These are phyloP conservation scores for Pachypsylla venusta DNA, from an alignment of 1,140 invertebrate genomes.

Conservation along the genomic window DNA sequence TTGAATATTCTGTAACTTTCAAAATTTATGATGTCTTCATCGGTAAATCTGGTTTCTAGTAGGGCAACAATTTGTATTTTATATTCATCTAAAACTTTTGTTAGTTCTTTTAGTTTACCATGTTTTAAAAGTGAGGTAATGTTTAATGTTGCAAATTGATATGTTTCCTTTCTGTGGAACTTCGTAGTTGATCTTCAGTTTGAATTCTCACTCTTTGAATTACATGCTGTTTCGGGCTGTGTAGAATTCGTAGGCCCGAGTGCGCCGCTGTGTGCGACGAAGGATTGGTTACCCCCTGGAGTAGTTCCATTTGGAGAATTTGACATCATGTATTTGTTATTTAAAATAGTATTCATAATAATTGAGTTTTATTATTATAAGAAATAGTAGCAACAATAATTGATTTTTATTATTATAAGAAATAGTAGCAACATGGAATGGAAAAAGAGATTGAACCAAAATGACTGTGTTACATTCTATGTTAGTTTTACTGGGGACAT, in stretches of 20 bases:
- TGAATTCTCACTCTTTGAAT: background rate
- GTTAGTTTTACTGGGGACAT: no score
- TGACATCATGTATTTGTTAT: no score
- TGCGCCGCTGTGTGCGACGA: background rate
- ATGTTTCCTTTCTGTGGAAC: background rate
- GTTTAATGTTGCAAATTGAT: background rate
- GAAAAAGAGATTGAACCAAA: no score
- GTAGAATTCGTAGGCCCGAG: background rate
- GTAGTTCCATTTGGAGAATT: background rate
- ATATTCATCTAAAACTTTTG: background rate
- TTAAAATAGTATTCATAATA: no score
- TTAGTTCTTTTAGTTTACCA: slow-evolving; percentile 4
- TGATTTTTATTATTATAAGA: no score
- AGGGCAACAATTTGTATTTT: background rate
- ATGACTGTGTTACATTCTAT: no score
- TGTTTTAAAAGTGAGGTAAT: background rate
- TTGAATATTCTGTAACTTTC: background rate
- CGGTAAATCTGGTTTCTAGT: background rate
- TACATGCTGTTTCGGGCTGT: slow-evolving; percentile 5
- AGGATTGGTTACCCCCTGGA: slow-evolving; percentile 1
- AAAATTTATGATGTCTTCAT: background rate
- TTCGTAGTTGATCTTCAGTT: background rate
- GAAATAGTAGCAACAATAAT: no score
- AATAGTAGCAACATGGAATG: no score
- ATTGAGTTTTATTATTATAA: no score